Evolutionary conservation across 2,113 vertebrate species (phyloP).

Genomic region (Coptodon bakossiorum): DNA sequence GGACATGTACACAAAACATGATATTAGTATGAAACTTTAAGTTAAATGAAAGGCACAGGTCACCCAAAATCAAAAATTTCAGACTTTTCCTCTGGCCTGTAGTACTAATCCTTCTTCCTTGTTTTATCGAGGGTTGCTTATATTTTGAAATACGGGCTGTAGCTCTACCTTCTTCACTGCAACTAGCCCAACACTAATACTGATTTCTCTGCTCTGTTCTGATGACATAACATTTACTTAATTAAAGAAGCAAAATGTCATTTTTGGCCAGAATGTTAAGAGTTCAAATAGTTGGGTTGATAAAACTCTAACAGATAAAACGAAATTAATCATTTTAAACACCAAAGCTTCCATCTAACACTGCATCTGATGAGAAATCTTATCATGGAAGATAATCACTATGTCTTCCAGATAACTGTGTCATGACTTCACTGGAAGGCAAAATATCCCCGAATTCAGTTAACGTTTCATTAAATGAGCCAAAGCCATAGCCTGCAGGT

Average conservation of each 20-base stretch:
- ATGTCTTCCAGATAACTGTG: background rate
- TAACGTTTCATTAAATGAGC: background rate
- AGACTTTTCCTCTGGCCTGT: background rate
- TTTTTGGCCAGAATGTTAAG: background rate
- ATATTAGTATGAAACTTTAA: background rate
- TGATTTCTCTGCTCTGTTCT: background rate
- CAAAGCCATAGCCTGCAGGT: background rate
- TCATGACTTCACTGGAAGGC: background rate
- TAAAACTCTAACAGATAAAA: background rate
- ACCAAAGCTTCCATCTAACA: background rate
- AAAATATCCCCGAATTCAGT: background rate
- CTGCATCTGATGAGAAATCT: background rate
- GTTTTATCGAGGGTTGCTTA: background rate
- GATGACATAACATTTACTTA: background rate
- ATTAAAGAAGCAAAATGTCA: background rate
- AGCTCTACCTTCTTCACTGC: background rate
- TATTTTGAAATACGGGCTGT: background rate
- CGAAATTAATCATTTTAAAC: background rate
- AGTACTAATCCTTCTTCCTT: background rate
- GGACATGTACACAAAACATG: background rate
- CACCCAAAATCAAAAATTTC: background rate
- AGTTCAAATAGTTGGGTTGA: background rate
- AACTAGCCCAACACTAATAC: background rate
- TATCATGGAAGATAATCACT: background rate
- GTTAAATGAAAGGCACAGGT: background rate